These are phyloP conservation scores for Vultur gryphus DNA, from an alignment of 2,797 vertebrate genomes.

Conservation along the genomic window DNA sequence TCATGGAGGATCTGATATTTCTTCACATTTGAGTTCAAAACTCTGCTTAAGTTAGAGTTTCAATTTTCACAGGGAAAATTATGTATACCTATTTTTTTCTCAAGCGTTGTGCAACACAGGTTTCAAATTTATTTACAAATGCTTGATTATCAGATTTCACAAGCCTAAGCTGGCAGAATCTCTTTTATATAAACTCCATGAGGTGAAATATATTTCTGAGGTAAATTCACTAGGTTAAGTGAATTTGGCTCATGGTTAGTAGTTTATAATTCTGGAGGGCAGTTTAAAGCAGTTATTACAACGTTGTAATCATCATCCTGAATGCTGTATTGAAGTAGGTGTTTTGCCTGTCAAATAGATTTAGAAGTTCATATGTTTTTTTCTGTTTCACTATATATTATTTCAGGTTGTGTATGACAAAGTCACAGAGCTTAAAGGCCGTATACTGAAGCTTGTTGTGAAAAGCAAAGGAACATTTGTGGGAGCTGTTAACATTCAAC, in stretches of 20 bases:
- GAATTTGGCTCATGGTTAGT: neutral
- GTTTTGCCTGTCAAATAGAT: neutral
- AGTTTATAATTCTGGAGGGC: neutral
- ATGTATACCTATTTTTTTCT: neutral
- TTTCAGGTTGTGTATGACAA: constrained; percentile 78
- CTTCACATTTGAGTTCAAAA: neutral
- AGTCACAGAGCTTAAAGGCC: constrained; percentile 72
- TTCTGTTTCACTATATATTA: neutral
- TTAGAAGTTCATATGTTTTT: neutral
- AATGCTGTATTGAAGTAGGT: neutral
- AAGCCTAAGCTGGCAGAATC: neutral
- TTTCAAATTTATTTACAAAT: neutral
- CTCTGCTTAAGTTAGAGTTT: neutral
- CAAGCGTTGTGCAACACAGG: neutral
- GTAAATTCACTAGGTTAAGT: neutral
- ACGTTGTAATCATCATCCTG: neutral
- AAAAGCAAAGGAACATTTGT: constrained; percentile 82
- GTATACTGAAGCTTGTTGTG: constrained; percentile 80
- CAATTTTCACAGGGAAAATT: neutral
- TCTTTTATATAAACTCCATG: neutral
- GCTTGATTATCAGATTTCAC: neutral
- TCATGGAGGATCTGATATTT: neutral
- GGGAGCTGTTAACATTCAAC: constrained; percentile 78
- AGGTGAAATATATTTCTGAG: neutral
- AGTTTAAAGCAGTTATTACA: neutral